Percentiles rank a stretch among this genome's conserved stretches.
These are phyloP conservation scores for Oryzias curvinotus DNA, from an alignment of 2,113 vertebrate species.

Conservation along the genomic window DNA sequence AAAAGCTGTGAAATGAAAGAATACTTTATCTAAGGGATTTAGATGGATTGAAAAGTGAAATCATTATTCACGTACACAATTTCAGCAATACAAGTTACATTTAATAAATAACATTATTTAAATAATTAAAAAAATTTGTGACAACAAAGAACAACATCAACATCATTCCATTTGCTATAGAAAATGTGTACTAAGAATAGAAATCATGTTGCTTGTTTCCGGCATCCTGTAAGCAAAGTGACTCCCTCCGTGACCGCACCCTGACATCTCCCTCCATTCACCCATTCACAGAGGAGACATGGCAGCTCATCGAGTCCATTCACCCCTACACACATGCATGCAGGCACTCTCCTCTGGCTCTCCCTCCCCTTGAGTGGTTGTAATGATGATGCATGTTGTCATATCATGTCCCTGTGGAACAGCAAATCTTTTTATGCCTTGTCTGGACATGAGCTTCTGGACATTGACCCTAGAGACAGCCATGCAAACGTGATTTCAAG, in stretches of 20 bases:
- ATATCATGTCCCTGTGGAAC: slow-evolving; percentile 35
- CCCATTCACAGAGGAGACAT: slow-evolving; percentile 14
- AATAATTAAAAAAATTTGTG: no score
- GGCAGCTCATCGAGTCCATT: slow-evolving; percentile 34
- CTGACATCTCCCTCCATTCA: slow-evolving; percentile 1
- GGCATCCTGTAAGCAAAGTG: slow-evolving; percentile 8
- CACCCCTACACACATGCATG: slow-evolving; percentile 3
- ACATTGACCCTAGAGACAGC: slow-evolving; percentile 25
- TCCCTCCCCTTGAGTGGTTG: background rate
- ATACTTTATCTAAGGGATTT: no score
- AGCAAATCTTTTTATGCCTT: slow-evolving; percentile 23
- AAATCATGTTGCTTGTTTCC: slow-evolving; percentile 1
- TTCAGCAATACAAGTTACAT: no score
- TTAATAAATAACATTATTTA: no score
- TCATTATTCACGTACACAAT: no score
- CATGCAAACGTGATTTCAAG: slow-evolving; percentile 9
- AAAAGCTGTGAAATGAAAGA: no score
- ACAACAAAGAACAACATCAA: no score
- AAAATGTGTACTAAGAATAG: background rate
- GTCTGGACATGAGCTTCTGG: slow-evolving; percentile 16
- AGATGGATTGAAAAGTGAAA: no score
- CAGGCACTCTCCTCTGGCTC: slow-evolving; percentile 7
- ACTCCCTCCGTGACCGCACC: slow-evolving; percentile 9
- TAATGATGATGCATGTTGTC: slow-evolving; percentile 43
- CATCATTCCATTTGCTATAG: no score